Base-by-base conservation (phyloP, 2,797 vertebrate genomes). In the Setipinna tenuifilis region DNA sequence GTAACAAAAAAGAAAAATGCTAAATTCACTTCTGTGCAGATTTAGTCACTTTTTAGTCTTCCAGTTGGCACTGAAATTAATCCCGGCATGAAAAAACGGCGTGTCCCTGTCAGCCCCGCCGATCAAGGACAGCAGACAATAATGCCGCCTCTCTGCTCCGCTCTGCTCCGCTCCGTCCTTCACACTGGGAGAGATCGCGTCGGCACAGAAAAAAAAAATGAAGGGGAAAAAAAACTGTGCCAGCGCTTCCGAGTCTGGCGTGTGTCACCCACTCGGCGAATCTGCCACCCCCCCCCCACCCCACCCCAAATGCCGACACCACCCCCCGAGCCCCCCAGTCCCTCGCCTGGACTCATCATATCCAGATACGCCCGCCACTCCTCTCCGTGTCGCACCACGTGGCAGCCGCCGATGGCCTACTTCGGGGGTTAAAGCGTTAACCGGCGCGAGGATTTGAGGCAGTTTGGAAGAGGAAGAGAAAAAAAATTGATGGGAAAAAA, bases 1-100 rank as follows among this genome's bases (percentile, higher is more conserved):
- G n/a, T n/a, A n/a, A n/a, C n/a, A n/a, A n/a, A n/a, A n/a, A n/a
- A n/a, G n/a, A 44, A 78, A 78, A 78, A 78, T 78, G 35, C 6
- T 6, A 44, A 78, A 78, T 78, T 78, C 71, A 78, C 71, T 78
- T 78, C 71, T 78, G 31, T 21, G 71, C 71, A 78, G 71, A 78
- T 78, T 78, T 75, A 10, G 46, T 48, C 35, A 2, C 35, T 31
- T 31, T 78, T 78, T 78, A 78, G 31, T 78, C 71, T 78, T 44
- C 41, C 71, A 41, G 71, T 78, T 78, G 71, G 71, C 71, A 78
- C 16, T 6, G 68, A 75, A 75, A 75, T 78, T 78, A 78, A 78
- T 78, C 71, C 71, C 71, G 35, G 6, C 71, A 10, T 44, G 71
- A 19, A 71, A 35, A 44, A 78, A 41, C n/a, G 35, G 31, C 71